Evolutionary conservation across 2,797 vertebrate species (phyloP).

Genomic region (Poeciliopsis turneri): DNA sequence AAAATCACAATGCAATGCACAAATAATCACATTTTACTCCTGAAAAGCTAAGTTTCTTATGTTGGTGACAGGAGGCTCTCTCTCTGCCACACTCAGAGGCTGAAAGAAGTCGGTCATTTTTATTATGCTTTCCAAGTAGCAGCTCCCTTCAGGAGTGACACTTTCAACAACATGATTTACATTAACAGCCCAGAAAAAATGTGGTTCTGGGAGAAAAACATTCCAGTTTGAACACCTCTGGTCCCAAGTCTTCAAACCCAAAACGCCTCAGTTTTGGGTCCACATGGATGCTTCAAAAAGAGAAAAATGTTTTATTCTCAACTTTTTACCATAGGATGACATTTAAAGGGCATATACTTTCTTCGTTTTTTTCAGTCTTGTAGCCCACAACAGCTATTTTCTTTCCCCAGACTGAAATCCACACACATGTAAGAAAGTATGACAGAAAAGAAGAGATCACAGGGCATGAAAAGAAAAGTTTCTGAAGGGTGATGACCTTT

Average conservation of each 20-base stretch:
- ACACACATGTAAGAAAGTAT: neutral
- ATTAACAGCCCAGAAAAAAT: neutral
- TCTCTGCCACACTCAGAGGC: neutral
- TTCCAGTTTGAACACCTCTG: neutral
- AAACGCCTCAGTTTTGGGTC: neutral
- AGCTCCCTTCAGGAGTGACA: neutral
- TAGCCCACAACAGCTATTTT: neutral
- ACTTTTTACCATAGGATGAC: neutral
- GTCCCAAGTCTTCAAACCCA: neutral
- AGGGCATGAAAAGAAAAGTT: neutral
- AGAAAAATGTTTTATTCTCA: neutral
- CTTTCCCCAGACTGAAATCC: neutral
- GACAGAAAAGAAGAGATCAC: neutral
- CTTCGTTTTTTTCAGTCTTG: neutral
- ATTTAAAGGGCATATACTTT: conserved; percentile 4
- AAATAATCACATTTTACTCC: neutral
- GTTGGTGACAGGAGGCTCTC: neutral
- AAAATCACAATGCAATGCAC: neutral
- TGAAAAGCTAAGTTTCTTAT: neutral
- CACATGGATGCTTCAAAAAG: neutral
- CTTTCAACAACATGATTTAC: neutral
- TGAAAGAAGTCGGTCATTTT: neutral
- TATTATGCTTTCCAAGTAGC: neutral
- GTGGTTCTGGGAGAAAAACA: neutral
- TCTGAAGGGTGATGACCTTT: neutral